These are phyloP conservation scores for Xiphophorus maculatus DNA, from an alignment of 2,113 vertebrate genomes.

Conservation along the genomic window DNA sequence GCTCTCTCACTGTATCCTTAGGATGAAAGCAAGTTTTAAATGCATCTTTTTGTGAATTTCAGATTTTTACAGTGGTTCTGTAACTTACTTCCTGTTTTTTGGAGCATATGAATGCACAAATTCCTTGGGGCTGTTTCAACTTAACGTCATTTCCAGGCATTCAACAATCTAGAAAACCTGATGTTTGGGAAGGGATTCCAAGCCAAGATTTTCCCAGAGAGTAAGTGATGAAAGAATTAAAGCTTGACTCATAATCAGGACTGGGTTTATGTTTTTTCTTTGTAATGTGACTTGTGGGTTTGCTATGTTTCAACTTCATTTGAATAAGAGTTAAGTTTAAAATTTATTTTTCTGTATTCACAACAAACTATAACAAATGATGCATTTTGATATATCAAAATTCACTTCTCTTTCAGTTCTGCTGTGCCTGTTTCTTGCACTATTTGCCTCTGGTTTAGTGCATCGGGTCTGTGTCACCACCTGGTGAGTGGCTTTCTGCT, in stretches of 20 bases:
- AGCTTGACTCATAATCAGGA: not conserved
- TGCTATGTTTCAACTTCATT: not conserved
- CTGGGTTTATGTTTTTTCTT: not conserved
- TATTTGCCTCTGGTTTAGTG: slow-evolving; percentile 94
- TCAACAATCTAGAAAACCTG: slow-evolving; percentile 95
- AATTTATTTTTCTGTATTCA: not conserved
- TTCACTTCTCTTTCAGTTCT: slow-evolving; percentile 78
- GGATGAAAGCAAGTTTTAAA: not conserved
- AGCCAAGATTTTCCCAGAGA: slow-evolving; percentile 96
- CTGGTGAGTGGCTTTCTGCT: slow-evolving; percentile 83
- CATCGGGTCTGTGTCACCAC: slow-evolving; percentile 97
- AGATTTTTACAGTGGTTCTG: not conserved
- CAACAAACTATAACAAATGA: not conserved
- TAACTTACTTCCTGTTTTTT: no score
- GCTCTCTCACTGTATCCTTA: slow-evolving; percentile 96
- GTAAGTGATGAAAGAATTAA: slow-evolving; percentile 78
- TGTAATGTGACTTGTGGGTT: not conserved
- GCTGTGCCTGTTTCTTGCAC: slow-evolving; percentile 87
- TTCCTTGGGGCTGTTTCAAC: slow-evolving; percentile 19
- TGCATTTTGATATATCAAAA: not conserved
- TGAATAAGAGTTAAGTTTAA: not conserved
- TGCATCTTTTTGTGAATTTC: not conserved
- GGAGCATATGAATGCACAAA: not conserved
- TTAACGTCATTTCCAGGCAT: slow-evolving; percentile 87
- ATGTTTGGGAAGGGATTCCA: slow-evolving; percentile 98